phyloP scores from a whole-genome alignment of 2,888 invertebrate species.

The Lasioglossum villosulum region DNA sequence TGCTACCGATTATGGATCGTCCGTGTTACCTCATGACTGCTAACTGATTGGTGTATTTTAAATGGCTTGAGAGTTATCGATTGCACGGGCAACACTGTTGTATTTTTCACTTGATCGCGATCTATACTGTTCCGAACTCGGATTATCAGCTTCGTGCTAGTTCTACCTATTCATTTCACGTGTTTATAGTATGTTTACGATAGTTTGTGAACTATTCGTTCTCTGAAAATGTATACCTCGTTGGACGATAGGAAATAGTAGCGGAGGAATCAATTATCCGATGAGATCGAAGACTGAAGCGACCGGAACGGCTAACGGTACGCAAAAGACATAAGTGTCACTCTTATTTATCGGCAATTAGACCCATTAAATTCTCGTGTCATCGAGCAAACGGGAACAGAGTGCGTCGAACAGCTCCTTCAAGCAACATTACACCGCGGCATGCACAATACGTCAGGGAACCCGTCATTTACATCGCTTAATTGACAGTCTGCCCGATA shows the following conservation, averaged over 20 bases:
- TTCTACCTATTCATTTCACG: background rate
- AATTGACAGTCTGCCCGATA: conserved; percentile 63
- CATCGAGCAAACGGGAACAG: conserved; percentile 21
- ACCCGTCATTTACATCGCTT: conserved; percentile 66
- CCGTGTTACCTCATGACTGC: conserved; percentile 2
- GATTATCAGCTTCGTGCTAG: background rate
- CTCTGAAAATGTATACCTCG: background rate
- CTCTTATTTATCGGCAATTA: conserved; percentile 53
- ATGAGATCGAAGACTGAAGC: background rate
- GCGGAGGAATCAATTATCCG: background rate
- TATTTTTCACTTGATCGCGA: background rate
- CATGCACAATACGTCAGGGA: conserved; percentile 34
- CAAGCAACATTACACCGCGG: conserved; percentile 13
- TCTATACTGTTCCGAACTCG: too few relatives aligned
- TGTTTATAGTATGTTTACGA: background rate
- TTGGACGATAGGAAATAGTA: background rate
- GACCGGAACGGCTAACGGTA: conserved; percentile 33
- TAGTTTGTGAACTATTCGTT: background rate
- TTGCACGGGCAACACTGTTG: background rate
- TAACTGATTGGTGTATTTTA: conserved; percentile 24
- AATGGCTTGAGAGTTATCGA: background rate
- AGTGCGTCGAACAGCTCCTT: conserved; percentile 8
- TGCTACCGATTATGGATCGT: conserved; percentile 38
- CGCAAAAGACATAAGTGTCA: conserved; percentile 32
- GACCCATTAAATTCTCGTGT: conserved; percentile 21